Base-by-base conservation (phyloP, 2,888 invertebrate genomes). In the Heliconius cydno region DNA sequence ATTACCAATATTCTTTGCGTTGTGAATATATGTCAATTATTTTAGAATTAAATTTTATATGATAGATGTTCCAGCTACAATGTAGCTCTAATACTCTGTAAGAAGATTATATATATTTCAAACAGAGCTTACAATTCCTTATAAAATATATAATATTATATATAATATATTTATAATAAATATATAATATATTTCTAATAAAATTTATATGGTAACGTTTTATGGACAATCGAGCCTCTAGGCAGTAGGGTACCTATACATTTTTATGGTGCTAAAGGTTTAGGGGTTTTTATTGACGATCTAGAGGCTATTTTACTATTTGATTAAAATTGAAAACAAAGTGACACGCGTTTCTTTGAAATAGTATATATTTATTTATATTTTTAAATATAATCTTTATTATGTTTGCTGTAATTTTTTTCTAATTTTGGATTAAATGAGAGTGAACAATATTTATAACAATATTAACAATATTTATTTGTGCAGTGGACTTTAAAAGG, bases 1-100 rank as follows among this genome's bases (percentile, higher is more conserved):
- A 41, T 46, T 70, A 1, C 15, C 15, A 6, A 70, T 70, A 41
- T 46, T 70, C 25, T 41, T n/a, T 25, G 25, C 41, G 25, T 28
- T 15, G 15, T 70, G 70, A 70, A 70, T 70, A 30, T 70, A 70
- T 70, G 70, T 46, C 70, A 70, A 70, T 70, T 73, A 73, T 73
- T 73, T 73, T 57, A 73, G 30, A 73, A 73, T 57, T 57, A 73
- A 30, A 57, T 22, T 73, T 57, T 57, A 73, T 15, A 9, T 46
- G 15, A 46, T 25, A 46, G 41, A 70, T 28, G 41, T 41, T 15
- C 41, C 12, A 70, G 13, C 70, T 70, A 70, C 41, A 70, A 15
- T 15, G 70, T 46, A 19, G 25, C 15, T 13, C 25, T 46, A 70
- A 70, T 41, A 70, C 41, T 25, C 25, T 70, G 41, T 46, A 70